Evolutionary conservation across 2,888 invertebrate genomes (phyloP).

Genomic region (Oithona nana): DNA sequence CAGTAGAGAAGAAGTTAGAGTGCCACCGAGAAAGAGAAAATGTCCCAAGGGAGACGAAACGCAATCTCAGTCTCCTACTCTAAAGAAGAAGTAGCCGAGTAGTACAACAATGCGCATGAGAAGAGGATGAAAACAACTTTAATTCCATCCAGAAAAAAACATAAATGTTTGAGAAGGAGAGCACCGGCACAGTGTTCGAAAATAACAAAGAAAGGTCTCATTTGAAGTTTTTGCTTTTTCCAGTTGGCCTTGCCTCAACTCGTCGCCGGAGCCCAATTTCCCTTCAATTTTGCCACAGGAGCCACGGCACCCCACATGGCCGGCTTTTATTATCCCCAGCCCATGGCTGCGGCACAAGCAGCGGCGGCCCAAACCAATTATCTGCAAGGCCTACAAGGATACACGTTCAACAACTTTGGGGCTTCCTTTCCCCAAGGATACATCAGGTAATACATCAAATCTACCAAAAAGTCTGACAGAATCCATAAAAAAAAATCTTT

Average conservation of each 20-base stretch:
- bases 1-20: too few relatives aligned
- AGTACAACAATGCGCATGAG: too few relatives aligned
- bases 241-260: conserved; percentile 15
- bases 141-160: too few relatives aligned
- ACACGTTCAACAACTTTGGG: conserved; percentile 9
- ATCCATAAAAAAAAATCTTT: neutral
- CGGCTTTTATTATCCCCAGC: conserved; percentile 15
- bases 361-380: conserved; percentile 6
- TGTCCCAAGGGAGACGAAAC: too few relatives aligned
- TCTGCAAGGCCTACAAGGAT: conserved; percentile 10
- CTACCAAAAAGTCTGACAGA: neutral
- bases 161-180: too few relatives aligned
- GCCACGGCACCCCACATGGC: conserved; percentile 9
- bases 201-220: too few relatives aligned
- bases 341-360: conserved; percentile 8
- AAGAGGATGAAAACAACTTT: too few relatives aligned
- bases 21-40: too few relatives aligned
- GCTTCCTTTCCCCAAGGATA: conserved; percentile 15
- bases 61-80: too few relatives aligned
- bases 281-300: conserved; percentile 2
- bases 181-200: too few relatives aligned
- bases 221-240: neutral
- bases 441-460: conserved; percentile 6
- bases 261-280: conserved; percentile 16
- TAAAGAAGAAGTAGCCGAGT: too few relatives aligned